phyloP scores from a whole-genome alignment of 1,140 invertebrate species.

The Bombus consobrinus region DNA sequence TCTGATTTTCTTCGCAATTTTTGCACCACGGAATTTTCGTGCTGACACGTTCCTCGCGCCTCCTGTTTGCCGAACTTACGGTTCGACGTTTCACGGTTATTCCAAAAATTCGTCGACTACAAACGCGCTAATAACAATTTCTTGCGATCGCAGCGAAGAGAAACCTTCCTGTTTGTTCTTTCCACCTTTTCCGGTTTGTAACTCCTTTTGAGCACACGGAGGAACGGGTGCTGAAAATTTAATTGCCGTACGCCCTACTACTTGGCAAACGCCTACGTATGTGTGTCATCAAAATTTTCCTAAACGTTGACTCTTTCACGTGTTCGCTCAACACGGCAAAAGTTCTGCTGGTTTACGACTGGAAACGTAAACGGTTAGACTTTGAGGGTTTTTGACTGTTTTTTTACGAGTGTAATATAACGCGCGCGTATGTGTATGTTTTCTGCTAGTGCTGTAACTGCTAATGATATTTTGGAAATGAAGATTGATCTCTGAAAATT shows the following conservation, averaged over 20 bases:
- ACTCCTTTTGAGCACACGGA: neutral
- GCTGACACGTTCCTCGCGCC: neutral
- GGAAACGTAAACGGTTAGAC: neutral
- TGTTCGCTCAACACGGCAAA: neutral
- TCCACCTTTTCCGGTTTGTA: too few relatives aligned
- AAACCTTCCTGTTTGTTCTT: neutral
- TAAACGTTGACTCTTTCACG: neutral
- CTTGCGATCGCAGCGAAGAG: neutral
- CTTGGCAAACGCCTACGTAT: too few relatives aligned
- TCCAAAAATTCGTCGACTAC: neutral
- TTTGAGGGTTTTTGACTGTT: neutral
- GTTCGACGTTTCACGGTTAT: constrained; percentile 24
- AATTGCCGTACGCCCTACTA: neutral
- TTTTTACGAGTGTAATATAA: neutral
- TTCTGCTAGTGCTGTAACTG: too few relatives aligned
- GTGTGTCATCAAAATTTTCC: neutral
- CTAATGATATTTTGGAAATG: neutral
- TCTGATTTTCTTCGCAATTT: constrained; percentile 20
- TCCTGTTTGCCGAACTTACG: constrained; percentile 19
- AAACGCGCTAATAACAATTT: constrained; percentile 9
- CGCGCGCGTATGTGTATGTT: too few relatives aligned
- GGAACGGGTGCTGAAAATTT: neutral
- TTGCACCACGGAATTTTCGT: constrained; percentile 7
- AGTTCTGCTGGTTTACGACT: neutral
- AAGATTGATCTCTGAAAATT: neutral